Conservation (phyloP, 1,140 invertebrate species). For the Ceratosolen solmsi region DNA sequence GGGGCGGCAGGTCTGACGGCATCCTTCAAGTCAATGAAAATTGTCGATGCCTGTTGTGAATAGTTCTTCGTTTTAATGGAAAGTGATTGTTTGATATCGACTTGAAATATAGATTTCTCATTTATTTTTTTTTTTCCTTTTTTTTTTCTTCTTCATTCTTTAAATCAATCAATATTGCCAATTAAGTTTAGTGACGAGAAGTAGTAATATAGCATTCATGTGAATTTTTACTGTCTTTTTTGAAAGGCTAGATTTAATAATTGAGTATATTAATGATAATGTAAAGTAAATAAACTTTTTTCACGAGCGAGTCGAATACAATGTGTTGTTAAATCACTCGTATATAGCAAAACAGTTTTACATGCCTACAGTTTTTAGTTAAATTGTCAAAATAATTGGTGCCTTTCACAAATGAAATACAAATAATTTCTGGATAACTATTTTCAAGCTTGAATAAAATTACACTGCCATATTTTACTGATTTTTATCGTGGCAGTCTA, state of each 20-base stretch:
- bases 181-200: constrained; percentile 51
- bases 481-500: constrained; percentile 46
- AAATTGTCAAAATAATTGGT: constrained; percentile 28
- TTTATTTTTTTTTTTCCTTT: too few relatives aligned
- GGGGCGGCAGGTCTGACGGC: too few relatives aligned
- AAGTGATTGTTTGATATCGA: constrained; percentile 33
- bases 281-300: constrained; percentile 5
- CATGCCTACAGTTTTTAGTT: constrained; percentile 16
- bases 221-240: constrained; percentile 51
- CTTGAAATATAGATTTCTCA: constrained; percentile 31
- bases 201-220: constrained; percentile 45
- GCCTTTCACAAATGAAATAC: constrained; percentile 14
- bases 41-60: not conserved
- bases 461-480: constrained; percentile 43
- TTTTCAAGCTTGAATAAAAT: constrained; percentile 35
- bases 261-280: constrained; percentile 15
- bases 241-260: constrained; percentile 53
- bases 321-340: constrained; percentile 1
- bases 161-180: constrained; percentile 46
- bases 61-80: constrained; percentile 32
- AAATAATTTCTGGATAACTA: constrained; percentile 38
- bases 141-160: too few relatives aligned
- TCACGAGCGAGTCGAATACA: constrained; percentile 5
- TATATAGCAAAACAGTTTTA: constrained; percentile 15
- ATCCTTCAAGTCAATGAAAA: constrained; percentile 40